Percentiles rank a stretch among this genome's conserved stretches.
Conservation (phyloP, 1,140 invertebrate species). For the Drosophila pseudoobscura region DNA sequence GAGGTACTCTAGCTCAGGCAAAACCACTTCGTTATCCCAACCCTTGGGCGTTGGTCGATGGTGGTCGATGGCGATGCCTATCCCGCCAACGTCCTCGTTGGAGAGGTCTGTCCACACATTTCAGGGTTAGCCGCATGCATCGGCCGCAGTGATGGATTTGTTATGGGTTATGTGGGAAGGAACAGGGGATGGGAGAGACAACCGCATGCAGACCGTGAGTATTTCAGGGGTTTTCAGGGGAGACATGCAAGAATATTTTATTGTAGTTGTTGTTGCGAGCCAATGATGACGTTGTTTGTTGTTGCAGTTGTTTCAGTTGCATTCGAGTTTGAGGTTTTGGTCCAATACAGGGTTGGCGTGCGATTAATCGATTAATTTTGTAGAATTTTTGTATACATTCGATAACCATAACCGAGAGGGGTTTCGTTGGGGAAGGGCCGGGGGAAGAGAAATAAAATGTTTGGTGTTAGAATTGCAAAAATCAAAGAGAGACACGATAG, state of each 20-base stretch:
- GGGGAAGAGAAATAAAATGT: slow-evolving; percentile 69
- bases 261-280: slow-evolving; percentile 28
- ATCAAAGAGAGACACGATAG: slow-evolving; percentile 25
- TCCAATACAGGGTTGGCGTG: slow-evolving; percentile 49
- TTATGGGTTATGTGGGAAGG: background rate
- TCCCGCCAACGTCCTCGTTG: slow-evolving; percentile 12
- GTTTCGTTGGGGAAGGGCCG: slow-evolving; percentile 25
- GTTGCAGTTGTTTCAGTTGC: slow-evolving; percentile 35
- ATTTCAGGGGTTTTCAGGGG: too few relatives aligned
- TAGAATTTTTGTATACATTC: slow-evolving; percentile 41
- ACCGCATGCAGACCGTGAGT: slow-evolving; percentile 56
- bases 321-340: background rate
- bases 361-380: slow-evolving; percentile 75
- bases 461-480: slow-evolving; percentile 45
- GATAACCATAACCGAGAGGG: slow-evolving; percentile 71
- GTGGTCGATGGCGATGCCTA: slow-evolving; percentile 2
- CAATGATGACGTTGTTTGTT: slow-evolving; percentile 10
- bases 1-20: slow-evolving; percentile 51
- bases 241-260: slow-evolving; percentile 60
- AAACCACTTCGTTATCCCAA: background rate
- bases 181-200: slow-evolving; percentile 4
- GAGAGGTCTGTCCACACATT: too few relatives aligned
- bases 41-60: background rate
- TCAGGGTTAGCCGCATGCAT: too few relatives aligned
- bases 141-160: too few relatives aligned